Conservation (phyloP, 2,113 vertebrate species). For the Lepus americanus region DNA sequence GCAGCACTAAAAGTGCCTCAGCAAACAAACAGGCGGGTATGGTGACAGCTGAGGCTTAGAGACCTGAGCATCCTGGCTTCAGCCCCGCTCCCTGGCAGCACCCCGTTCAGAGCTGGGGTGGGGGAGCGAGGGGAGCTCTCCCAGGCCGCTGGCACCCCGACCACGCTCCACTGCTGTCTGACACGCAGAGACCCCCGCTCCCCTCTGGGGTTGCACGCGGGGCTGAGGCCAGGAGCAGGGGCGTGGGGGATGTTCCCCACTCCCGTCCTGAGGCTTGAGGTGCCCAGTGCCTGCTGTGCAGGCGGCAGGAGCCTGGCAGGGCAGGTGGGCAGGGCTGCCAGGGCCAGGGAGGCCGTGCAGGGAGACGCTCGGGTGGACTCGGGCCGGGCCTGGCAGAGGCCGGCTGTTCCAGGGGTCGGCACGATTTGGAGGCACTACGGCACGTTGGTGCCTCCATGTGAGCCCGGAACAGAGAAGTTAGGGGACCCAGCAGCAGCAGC, state of each 20-base stretch:
- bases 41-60: conserved; percentile 76
- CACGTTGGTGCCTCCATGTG: background rate
- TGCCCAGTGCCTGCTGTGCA: background rate
- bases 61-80: conserved; percentile 45
- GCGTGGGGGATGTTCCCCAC: no score
- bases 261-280: background rate
- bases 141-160: background rate
- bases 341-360: background rate
- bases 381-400: background rate
- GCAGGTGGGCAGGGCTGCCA: background rate
- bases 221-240: background rate
- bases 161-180: background rate
- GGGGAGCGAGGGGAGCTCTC: background rate
- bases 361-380: background rate
- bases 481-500: background rate
- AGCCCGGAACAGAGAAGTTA: background rate
- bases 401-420: background rate
- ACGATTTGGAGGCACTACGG: background rate
- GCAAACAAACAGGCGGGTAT: conserved; percentile 69
- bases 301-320: background rate
- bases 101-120: background rate
- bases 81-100: background rate
- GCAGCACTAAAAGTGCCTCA: conserved; percentile 26
- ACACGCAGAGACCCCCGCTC: background rate
- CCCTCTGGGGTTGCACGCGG: background rate